phyloP scores from a whole-genome alignment of 2,113 vertebrate species.

The Alouatta palliata region DNA sequence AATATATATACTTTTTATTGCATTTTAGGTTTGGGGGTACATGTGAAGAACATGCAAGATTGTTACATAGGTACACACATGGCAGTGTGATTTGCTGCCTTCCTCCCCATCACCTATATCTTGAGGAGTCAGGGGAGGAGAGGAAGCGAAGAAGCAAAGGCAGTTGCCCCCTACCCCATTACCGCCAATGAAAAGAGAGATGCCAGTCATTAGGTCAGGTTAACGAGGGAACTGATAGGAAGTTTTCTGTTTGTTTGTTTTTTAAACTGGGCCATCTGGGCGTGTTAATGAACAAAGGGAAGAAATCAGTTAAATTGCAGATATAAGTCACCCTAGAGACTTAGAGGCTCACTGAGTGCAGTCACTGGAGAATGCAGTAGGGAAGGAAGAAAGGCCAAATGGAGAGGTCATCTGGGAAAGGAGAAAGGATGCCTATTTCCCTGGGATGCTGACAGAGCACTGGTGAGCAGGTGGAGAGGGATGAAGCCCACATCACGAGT shows the following conservation, averaged over 20 bases:
- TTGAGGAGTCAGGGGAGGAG: neutral
- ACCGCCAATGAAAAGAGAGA: neutral
- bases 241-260: neutral
- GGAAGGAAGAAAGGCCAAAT: neutral
- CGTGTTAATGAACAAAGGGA: neutral
- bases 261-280: neutral
- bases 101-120: no score
- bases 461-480: neutral
- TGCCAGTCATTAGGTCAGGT: no score
- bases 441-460: neutral
- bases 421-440: neutral
- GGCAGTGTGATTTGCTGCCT: no score
- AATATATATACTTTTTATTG: no score
- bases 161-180: neutral
- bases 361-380: neutral
- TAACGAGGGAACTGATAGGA: neutral
- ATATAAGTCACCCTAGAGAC: neutral
- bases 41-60: no score
- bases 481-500: neutral
- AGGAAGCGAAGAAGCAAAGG: neutral
- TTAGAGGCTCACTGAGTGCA: neutral
- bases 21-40: no score
- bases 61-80: no score
- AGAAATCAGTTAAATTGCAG: neutral
- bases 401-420: neutral